Percentiles rank a stretch among this genome's conserved stretches.
Conservation (phyloP, 2,888 invertebrate genomes). For the Caenorhabditis parvicauda region DNA sequence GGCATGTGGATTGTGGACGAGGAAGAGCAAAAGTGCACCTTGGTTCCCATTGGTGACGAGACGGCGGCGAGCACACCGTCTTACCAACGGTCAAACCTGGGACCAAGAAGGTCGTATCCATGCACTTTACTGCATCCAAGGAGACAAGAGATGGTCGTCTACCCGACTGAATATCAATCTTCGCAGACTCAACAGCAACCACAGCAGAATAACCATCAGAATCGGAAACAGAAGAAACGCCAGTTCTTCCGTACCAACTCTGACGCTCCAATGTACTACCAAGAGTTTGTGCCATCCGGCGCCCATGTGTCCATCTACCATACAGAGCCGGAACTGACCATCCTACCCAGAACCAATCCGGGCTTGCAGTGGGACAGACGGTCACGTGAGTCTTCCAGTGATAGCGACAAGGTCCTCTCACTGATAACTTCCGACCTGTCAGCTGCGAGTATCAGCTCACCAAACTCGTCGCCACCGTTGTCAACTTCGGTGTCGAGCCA, state of each 20-base stretch:
- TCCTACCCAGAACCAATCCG: conserved; percentile 3
- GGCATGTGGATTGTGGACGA: conserved; percentile 14
- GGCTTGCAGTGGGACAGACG: background rate
- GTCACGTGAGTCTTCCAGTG: background rate
- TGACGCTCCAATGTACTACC: background rate
- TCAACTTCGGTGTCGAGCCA: conserved; percentile 16
- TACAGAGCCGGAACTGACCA: conserved; percentile 8
- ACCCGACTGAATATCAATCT: conserved; percentile 2
- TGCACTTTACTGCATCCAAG: conserved; percentile 15
- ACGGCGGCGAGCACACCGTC: background rate
- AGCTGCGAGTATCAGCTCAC: conserved; percentile 15
- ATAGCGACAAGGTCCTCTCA: conserved; percentile 9
- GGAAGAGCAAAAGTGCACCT: conserved; percentile 10
- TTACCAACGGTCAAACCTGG: conserved; percentile 9
- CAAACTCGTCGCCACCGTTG: conserved; percentile 14
- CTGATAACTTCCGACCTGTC: conserved; percentile 26
- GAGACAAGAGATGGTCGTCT: too few species aligned
- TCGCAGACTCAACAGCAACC: too few species aligned
- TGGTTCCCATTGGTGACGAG: conserved; percentile 3
- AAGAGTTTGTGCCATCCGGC: too few species aligned
- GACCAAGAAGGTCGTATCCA: conserved; percentile 16
- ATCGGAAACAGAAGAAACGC: background rate
- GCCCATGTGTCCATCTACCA: too few species aligned
- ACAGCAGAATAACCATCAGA: background rate
- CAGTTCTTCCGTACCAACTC: conserved; percentile 1